Evolutionary conservation across 92 coral and sea anemone species (phyloP).

Genomic region (Meandrina meandrites): DNA sequence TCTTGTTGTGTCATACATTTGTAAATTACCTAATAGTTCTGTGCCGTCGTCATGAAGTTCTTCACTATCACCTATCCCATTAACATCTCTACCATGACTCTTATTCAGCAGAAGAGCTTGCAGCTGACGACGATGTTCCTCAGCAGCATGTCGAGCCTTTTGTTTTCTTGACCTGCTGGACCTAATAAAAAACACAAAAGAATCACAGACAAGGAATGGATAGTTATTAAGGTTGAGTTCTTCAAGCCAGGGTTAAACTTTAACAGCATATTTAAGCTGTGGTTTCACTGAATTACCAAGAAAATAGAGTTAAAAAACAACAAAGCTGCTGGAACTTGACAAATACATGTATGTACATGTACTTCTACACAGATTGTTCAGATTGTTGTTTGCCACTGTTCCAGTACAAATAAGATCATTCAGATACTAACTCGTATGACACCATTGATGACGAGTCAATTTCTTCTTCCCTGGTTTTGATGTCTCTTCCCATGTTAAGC

Average conservation of each 20-base stretch:
- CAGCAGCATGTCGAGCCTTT: constrained; percentile 83
- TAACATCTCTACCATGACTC: constrained; percentile 2
- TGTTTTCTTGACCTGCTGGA: constrained; percentile 65
- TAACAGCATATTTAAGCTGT: no score
- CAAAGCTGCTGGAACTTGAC: no score
- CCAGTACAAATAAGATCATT: neutral
- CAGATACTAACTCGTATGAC: constrained; percentile 30
- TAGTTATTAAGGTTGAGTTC: neutral
- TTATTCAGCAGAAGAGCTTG: constrained; percentile 71
- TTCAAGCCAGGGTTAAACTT: neutral
- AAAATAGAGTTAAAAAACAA: no score
- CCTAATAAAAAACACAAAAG: constrained; percentile 9
- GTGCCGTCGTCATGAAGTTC: constrained; percentile 77
- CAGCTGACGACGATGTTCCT: constrained; percentile 90
- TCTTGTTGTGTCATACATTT: neutral
- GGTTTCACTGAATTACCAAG: no score
- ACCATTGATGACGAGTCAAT: constrained; percentile 19
- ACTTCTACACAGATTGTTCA: no score
- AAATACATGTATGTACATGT: no score
- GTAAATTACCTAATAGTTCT: constrained; percentile 81
- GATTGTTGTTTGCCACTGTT: neutral
- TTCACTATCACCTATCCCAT: constrained; percentile 12
- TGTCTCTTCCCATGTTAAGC: constrained; percentile 28
- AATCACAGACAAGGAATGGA: neutral
- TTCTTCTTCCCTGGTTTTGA: neutral